A percentile compares a stretch with the other conserved stretches of the same genome.
Evolutionary conservation across 2,888 invertebrate genomes (phyloP).

Genomic region (Rotaria socialis): DNA sequence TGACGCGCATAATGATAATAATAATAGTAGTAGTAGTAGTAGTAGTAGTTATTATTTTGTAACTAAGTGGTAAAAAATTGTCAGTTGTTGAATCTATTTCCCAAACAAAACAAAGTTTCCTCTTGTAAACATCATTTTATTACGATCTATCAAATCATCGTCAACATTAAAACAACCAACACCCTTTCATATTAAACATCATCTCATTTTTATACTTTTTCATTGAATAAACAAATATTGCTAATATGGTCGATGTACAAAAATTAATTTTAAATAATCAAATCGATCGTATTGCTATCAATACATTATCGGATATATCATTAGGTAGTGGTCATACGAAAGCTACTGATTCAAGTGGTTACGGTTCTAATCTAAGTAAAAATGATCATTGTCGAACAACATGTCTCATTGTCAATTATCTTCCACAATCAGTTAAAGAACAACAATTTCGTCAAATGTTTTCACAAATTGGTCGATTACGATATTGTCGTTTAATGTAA

Average conservation of each 20-base stretch:
- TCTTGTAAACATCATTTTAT: not conserved
- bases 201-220: constrained; percentile 1
- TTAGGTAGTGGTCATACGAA: not conserved
- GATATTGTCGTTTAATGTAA: constrained; percentile 10
- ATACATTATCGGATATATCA: constrained; percentile 20
- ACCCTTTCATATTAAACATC: not conserved
- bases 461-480: constrained; percentile 16
- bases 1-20: not conserved
- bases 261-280: not conserved
- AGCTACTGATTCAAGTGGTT: constrained; percentile 9
- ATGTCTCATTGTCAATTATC: constrained; percentile 18
- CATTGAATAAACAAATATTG: not conserved
- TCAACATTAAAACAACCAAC: not conserved
- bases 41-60: not conserved
- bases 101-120: not conserved
- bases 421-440: constrained; percentile 29
- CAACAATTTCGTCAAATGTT: constrained; percentile 8
- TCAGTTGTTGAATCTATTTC: not conserved
- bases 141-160: not conserved
- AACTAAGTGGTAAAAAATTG: not conserved
- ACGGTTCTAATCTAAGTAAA: not conserved
- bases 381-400: not conserved
- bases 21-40: not conserved
- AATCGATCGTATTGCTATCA: not conserved
- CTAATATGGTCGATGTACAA: not conserved